These are phyloP conservation scores for Lasiommata megera DNA, from an alignment of 2,888 invertebrate genomes.

Conservation along the genomic window DNA sequence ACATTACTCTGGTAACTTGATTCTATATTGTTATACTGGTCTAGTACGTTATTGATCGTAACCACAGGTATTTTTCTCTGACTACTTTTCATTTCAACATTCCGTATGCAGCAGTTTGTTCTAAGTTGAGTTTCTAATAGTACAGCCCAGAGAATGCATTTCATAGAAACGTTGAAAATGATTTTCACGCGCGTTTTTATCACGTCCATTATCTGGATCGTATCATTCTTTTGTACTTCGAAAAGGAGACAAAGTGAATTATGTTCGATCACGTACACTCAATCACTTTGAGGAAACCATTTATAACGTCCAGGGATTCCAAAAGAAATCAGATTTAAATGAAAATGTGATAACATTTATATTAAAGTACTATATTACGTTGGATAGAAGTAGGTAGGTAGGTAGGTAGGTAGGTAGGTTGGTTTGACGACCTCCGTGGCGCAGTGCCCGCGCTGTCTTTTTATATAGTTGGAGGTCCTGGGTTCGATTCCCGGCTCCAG, in stretches of 20 bases:
- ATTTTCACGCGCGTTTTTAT: constrained; percentile 16
- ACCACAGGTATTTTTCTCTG: neutral
- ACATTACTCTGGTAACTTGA: too few relatives aligned
- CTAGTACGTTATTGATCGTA: constrained; percentile 19
- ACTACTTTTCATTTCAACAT: neutral
- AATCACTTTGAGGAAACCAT: constrained; percentile 33
- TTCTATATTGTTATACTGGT: too few relatives aligned
- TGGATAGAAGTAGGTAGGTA: too few relatives aligned
- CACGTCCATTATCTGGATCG: constrained; percentile 26
- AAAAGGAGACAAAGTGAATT: constrained; percentile 37
- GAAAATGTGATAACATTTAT: neutral
- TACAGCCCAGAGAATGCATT: neutral
- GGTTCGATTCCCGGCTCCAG: too few relatives aligned
- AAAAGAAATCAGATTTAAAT: neutral
- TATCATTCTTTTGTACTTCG: constrained; percentile 24
- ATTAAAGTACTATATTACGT: neutral
- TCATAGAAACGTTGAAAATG: neutral
- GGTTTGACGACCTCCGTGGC: too few relatives aligned
- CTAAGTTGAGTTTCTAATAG: too few relatives aligned
- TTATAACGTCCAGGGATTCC: constrained; percentile 18
- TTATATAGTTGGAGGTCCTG: too few relatives aligned
- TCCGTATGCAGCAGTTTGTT: too few relatives aligned
- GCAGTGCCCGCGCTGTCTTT: too few relatives aligned
- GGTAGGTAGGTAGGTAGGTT: too few relatives aligned
- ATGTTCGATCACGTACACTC: constrained; percentile 41